These are phyloP conservation scores for Limnephilus auricula DNA, from an alignment of 2,888 invertebrate genomes.

Conservation along the genomic window DNA sequence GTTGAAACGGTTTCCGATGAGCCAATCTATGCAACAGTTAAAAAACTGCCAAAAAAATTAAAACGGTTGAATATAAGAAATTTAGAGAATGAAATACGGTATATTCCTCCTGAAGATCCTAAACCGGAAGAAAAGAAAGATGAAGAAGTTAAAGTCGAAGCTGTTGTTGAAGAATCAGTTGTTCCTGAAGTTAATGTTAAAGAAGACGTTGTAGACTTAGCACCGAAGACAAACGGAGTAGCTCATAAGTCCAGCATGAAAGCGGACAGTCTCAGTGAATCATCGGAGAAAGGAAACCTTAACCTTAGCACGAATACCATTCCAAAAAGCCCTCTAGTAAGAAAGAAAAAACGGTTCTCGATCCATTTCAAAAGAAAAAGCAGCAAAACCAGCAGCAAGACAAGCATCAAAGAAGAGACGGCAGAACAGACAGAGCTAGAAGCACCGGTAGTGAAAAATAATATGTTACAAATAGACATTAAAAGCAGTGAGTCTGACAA, in stretches of 20 bases:
- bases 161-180: not conserved
- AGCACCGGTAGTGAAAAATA: constrained; percentile 58
- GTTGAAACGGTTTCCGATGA: constrained; percentile 75
- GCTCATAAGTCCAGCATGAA: constrained; percentile 63
- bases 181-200: constrained; percentile 13
- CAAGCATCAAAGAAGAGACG: constrained; percentile 64
- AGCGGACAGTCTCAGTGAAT: constrained; percentile 65
- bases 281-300: constrained; percentile 55
- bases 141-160: not conserved
- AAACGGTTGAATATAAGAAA: constrained; percentile 75
- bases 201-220: constrained; percentile 22
- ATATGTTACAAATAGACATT: constrained; percentile 56
- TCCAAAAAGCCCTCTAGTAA: constrained; percentile 66
- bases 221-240: constrained; percentile 63
- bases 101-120: constrained; percentile 71
- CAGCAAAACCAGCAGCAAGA: constrained; percentile 67
- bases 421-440: constrained; percentile 57
- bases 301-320: constrained; percentile 31
- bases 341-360: constrained; percentile 72
- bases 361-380: constrained; percentile 72
- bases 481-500: constrained; percentile 58
- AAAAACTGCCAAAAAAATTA: constrained; percentile 76
- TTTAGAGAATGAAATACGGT: constrained; percentile 76
- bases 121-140: constrained; percentile 37
- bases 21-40: constrained; percentile 77